Evolutionary conservation across 37 sponge, comb jelly and placozoan species (phyloP), one percentile per base, ranked within the genome.

Genomic region (Halisarca cf. caerulea): DNA sequence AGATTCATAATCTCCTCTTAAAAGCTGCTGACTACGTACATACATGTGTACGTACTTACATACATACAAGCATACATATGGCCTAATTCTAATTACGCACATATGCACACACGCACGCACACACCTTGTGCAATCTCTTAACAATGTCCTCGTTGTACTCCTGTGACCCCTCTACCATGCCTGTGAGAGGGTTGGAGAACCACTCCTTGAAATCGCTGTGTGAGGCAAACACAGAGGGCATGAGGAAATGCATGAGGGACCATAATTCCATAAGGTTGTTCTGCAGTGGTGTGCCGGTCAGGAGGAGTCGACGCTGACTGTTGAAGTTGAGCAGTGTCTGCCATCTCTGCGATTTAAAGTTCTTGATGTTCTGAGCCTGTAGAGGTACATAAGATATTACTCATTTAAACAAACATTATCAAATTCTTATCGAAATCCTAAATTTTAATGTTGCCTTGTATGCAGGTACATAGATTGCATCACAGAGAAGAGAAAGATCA

Each of bases 241-340:
- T 99, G 61, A 99, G 94, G 85, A 99, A 99, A 86, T 99, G 99
- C 99, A 99, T 99, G 40, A 99, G 93, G 18, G 99, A 96, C 99
- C 99, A 99, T 58, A 99, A 87, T 83, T 99, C 99, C 99, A 99
- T 99, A 45, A 99, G 80, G 79, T 87, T 93, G 87, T 99, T 99
- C 90, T 99, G 99, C 23, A 99, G 88, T 2, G 99, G 99, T 0
- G 99, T 99, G 60, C 99, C 99, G 0, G 97, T 99, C n/a, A 99
- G 89, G 9, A 99, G 88, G 55, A 99, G 91, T 21, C 99, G 81
- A 25, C 89, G 88, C 83, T 93, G 90, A 41, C 94, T 95, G 85
- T 89, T 92, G 92, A 99, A 99, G 81, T 87, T 93, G 37, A 99
- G 90, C 58, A 99, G 89, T 3, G 92, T 91, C 88, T 96, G 99